phyloP scores from a whole-genome alignment of 2,888 invertebrate species.

The Zaprionus lineosus region DNA sequence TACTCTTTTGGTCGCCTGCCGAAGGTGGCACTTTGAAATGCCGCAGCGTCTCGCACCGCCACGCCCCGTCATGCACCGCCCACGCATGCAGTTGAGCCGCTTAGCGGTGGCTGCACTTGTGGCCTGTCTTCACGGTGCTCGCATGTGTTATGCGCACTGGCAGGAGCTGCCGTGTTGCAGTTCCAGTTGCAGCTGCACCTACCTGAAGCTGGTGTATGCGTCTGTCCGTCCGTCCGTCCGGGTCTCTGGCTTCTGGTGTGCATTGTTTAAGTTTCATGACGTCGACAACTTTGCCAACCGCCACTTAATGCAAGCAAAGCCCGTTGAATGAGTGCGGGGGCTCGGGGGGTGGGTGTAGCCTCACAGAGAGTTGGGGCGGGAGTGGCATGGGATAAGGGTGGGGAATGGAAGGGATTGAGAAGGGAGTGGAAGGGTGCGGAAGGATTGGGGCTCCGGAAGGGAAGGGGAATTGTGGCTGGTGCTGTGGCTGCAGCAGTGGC shows the following conservation, averaged over 20 bases:
- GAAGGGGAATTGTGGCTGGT: too few relatives aligned
- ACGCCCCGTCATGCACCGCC: not conserved
- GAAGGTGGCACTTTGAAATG: conserved; percentile 44
- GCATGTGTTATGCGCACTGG: conserved; percentile 34
- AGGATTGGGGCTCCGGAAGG: too few relatives aligned
- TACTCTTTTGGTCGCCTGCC: conserved; percentile 26
- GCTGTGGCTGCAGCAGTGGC: not conserved
- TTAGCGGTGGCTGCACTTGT: conserved; percentile 8
- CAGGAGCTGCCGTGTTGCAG: conserved; percentile 22
- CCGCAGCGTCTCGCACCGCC: not conserved
- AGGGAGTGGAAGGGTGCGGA: too few relatives aligned
- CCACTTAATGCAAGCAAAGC: conserved; percentile 69
- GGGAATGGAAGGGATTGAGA: too few relatives aligned
- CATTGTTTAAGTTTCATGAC: conserved; percentile 70
- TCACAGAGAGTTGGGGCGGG: not conserved
- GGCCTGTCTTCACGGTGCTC: conserved; percentile 18
- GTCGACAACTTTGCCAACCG: conserved; percentile 72
- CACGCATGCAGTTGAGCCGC: conserved; percentile 6
- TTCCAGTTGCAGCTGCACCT: conserved; percentile 16
- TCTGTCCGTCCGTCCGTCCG: too few relatives aligned
- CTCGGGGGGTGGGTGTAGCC: not conserved
- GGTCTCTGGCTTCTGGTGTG: conserved; percentile 36
- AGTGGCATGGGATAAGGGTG: too few relatives aligned
- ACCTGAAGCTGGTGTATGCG: not conserved
- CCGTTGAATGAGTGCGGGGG: conserved; percentile 14